A percentile compares a stretch with the other conserved stretches of the same genome.
Evolutionary conservation across 2,113 vertebrate species (phyloP).

Genomic region (Burhinus bistriatus): DNA sequence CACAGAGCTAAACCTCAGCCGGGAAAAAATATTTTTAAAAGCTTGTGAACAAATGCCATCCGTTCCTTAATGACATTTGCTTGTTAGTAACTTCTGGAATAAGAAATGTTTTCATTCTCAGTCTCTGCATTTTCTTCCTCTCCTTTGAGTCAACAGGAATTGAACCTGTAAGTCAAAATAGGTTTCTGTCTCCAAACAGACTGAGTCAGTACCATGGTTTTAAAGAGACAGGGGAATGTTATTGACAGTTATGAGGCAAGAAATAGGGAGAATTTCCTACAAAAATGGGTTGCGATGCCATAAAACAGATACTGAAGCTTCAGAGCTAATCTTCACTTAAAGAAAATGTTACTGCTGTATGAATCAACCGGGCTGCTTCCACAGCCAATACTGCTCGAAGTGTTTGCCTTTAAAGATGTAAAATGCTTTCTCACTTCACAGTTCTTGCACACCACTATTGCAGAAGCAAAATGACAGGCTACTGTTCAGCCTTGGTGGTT

Average conservation of each 20-base stretch:
- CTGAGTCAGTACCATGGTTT: not conserved
- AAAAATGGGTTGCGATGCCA: not conserved
- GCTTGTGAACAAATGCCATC: constrained; percentile 46
- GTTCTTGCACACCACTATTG: not conserved
- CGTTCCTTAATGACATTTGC: constrained; percentile 20
- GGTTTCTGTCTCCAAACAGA: constrained; percentile 52
- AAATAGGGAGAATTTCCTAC: not conserved
- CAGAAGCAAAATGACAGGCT: not conserved
- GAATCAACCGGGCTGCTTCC: not conserved
- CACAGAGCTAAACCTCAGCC: constrained; percentile 3
- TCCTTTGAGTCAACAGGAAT: constrained; percentile 49
- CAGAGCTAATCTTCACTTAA: not conserved
- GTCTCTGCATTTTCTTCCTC: constrained; percentile 31
- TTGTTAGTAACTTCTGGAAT: constrained; percentile 52
- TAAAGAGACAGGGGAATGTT: not conserved
- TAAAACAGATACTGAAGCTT: not conserved
- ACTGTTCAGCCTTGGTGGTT: not conserved
- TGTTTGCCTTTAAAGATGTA: not conserved
- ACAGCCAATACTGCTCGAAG: not conserved
- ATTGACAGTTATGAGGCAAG: not conserved
- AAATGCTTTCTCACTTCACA: not conserved
- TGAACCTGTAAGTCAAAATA: constrained; percentile 64
- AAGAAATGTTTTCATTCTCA: constrained; percentile 59
- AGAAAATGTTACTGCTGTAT: not conserved
- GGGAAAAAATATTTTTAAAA: constrained; percentile 27